Evolutionary conservation across 2,113 vertebrate species (phyloP).

Genomic region (Ammodytes marinus): DNA sequence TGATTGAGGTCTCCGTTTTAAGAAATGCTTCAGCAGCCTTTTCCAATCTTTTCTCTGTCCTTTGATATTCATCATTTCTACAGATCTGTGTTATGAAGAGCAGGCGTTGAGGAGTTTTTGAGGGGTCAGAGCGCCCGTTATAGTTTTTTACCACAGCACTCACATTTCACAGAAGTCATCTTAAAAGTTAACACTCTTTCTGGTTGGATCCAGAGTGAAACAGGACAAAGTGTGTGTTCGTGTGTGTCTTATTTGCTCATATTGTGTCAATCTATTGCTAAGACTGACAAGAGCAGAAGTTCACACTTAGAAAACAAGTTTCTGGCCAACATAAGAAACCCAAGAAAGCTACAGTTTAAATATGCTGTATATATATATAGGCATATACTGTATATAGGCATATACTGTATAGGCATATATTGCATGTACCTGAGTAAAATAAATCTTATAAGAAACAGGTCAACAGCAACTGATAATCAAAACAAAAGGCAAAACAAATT

Average conservation of each 20-base stretch:
- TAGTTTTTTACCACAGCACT: background rate
- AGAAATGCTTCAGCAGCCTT: conserved; percentile 10
- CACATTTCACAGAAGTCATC: background rate
- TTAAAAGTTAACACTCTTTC: background rate
- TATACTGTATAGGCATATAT: too few species aligned
- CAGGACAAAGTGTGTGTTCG: too few species aligned
- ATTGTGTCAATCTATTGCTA: background rate
- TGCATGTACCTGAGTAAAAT: too few species aligned
- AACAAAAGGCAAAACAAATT: too few species aligned
- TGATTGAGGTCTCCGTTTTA: conserved; percentile 48
- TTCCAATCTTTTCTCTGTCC: conserved; percentile 11
- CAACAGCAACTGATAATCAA: too few species aligned
- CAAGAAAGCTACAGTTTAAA: too few species aligned
- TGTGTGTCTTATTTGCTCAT: background rate
- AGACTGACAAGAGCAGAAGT: background rate
- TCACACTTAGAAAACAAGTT: background rate
- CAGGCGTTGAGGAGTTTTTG: conserved; percentile 8
- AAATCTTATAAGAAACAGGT: too few species aligned
- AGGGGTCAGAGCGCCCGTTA: background rate
- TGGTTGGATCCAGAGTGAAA: background rate
- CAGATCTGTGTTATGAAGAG: conserved; percentile 22
- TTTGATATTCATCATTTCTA: conserved; percentile 43
- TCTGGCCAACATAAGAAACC: too few species aligned
- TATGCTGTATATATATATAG: too few species aligned
- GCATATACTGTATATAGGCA: too few species aligned